These are phyloP conservation scores for Mesorhabditis sp. DNA, from an alignment of 2,888 invertebrate species.

Conservation along the genomic window DNA sequence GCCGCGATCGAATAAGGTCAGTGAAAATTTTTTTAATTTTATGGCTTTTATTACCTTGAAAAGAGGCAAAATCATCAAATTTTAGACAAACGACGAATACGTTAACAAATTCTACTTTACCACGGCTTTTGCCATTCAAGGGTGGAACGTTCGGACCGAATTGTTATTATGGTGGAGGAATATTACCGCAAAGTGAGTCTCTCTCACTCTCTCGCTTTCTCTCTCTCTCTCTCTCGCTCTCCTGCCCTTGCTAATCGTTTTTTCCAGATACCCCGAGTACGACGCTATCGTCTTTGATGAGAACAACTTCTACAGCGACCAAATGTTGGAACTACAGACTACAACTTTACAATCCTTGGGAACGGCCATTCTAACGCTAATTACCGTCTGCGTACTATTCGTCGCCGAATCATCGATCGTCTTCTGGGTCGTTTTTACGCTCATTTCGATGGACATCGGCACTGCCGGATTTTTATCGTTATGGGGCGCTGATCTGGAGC, in stretches of 20 bases:
- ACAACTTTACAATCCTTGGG: constrained; percentile 54
- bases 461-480: constrained; percentile 55
- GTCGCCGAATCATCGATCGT: constrained; percentile 54
- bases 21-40: constrained; percentile 9
- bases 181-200: constrained; percentile 40
- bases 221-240: not conserved
- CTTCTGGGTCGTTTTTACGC: constrained; percentile 56
- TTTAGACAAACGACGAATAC: constrained; percentile 40
- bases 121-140: constrained; percentile 45
- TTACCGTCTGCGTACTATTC: constrained; percentile 53
- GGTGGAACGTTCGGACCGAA: constrained; percentile 53
- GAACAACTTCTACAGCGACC: constrained; percentile 57
- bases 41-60: not conserved
- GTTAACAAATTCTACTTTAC: constrained; percentile 56
- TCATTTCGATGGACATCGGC: constrained; percentile 51
- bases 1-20: constrained; percentile 24
- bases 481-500: constrained; percentile 57
- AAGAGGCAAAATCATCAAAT: constrained; percentile 6
- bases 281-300: constrained; percentile 57
- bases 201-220: too few relatives aligned
- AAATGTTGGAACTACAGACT: constrained; percentile 48
- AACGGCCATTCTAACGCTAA: constrained; percentile 53
- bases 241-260: constrained; percentile 18
- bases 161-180: constrained; percentile 55
- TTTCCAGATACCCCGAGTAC: constrained; percentile 50